Percentiles rank a stretch among this genome's conserved stretches.
These are phyloP conservation scores for Cherax quadricarinatus DNA, from an alignment of 1,140 invertebrate genomes.

Conservation along the genomic window DNA sequence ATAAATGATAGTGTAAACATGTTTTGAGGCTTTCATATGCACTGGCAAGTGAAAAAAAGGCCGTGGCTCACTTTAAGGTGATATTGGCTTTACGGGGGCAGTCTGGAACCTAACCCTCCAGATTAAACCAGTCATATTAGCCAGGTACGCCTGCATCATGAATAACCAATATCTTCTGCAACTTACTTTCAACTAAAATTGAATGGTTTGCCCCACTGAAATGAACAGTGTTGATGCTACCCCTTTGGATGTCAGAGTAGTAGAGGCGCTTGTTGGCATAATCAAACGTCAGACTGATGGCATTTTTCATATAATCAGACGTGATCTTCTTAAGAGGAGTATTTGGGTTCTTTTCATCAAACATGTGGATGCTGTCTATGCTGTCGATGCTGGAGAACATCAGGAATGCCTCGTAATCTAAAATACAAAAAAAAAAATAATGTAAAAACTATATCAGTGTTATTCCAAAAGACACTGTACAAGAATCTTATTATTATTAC, in stretches of 20 bases:
- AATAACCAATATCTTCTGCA: not conserved
- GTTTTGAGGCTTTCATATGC: no score
- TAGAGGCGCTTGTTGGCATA: constrained; percentile 84
- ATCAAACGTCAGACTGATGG: constrained; percentile 89
- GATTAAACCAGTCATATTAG: no score
- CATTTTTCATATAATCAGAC: constrained; percentile 86
- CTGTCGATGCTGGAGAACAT: constrained; percentile 85
- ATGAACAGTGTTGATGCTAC: constrained; percentile 88
- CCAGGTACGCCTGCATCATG: no score
- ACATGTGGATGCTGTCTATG: constrained; percentile 87
- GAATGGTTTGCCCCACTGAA: constrained; percentile 88
- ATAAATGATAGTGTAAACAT: no score
- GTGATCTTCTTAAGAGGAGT: constrained; percentile 86
- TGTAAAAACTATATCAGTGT: not conserved
- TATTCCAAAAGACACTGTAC: not conserved
- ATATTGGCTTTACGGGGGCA: no score
- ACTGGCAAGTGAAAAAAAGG: no score
- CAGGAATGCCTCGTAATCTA: constrained; percentile 85
- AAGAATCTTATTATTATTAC: no score
- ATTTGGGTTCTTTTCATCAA: constrained; percentile 84
- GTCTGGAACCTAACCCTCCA: no score
- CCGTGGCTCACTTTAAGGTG: no score
- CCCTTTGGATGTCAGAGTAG: constrained; percentile 91
- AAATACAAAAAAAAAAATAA: not conserved
- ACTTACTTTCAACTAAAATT: constrained; percentile 84